phyloP scores from a whole-genome alignment of 2,888 invertebrate species.

The Drosophila niveifrons region DNA sequence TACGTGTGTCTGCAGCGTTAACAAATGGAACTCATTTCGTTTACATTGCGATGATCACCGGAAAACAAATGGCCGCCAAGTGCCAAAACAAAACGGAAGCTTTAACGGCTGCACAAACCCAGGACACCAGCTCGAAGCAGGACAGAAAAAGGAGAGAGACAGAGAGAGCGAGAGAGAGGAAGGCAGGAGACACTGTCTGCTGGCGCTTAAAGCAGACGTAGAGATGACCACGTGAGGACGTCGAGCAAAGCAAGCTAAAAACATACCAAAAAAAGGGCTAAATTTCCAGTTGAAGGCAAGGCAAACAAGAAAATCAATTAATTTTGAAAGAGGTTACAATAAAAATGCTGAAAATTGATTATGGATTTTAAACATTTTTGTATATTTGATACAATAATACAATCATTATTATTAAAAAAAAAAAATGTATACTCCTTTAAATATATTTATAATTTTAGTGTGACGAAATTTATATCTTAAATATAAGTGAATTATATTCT shows the following conservation, averaged over 20 bases:
- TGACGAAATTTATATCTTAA: no score
- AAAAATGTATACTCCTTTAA: no score
- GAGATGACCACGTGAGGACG: constrained; percentile 13
- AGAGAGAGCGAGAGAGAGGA: not conserved
- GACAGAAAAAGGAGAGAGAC: not conserved
- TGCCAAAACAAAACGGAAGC: constrained; percentile 40
- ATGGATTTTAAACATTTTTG: no score
- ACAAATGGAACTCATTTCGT: constrained; percentile 79
- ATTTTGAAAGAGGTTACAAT: no score
- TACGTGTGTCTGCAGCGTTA: constrained; percentile 70
- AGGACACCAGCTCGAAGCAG: constrained; percentile 15
- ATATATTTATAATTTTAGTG: no score
- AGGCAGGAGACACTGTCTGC: not conserved
- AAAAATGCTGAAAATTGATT: no score
- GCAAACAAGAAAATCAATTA: no score
- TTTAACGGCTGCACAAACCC: constrained; percentile 46
- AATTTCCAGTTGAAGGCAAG: no score
- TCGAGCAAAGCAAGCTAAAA: not conserved
- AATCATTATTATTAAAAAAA: no score
- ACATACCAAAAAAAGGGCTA: not conserved
- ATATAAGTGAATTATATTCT: no score
- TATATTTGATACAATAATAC: no score
- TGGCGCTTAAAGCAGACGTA: constrained; percentile 11
- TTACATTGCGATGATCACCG: constrained; percentile 80
- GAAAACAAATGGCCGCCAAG: constrained; percentile 75